A percentile compares a stretch with the other conserved stretches of the same genome.
Conservation (phyloP, 2,888 invertebrate genomes). For the Drosophila gaucha region DNA sequence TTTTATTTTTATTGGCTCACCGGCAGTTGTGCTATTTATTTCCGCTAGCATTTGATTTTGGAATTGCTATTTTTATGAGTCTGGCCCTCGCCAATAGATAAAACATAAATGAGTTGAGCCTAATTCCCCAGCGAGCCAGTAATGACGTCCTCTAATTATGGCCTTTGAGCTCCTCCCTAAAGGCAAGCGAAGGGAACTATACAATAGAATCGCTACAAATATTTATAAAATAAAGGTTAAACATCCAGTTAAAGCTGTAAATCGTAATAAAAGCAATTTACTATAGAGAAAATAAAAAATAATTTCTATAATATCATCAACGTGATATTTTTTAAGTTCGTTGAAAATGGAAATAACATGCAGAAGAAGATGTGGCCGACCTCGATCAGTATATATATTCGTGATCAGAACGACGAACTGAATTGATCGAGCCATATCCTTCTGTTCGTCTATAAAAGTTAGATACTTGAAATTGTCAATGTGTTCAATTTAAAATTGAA, state of each 20-base stretch:
- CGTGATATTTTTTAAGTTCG: too few species aligned
- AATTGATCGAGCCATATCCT: too few species aligned
- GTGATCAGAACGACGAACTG: too few species aligned
- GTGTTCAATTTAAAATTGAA: too few species aligned
- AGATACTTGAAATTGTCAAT: too few species aligned
- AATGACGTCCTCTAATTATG: constrained; percentile 27
- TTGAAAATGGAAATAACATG: too few species aligned
- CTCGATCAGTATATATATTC: too few species aligned
- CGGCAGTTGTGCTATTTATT: constrained; percentile 75
- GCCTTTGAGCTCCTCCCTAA: not conserved
- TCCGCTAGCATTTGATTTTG: constrained; percentile 73
- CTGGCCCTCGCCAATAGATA: constrained; percentile 38
- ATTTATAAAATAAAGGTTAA: too few species aligned
- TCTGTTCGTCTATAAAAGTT: too few species aligned
- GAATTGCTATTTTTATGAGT: constrained; percentile 68
- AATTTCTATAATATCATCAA: too few species aligned
- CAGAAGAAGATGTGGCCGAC: too few species aligned
- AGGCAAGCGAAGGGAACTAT: not conserved
- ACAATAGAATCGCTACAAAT: not conserved
- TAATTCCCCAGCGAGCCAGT: constrained; percentile 17
- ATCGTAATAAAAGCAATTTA: not conserved
- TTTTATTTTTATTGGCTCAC: constrained; percentile 71
- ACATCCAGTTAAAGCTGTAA: not conserved
- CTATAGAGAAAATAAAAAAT: too few species aligned
- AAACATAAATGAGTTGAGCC: constrained; percentile 53